phyloP scores from a whole-genome alignment of 2,113 vertebrate species.

The Lepus europaeus region DNA sequence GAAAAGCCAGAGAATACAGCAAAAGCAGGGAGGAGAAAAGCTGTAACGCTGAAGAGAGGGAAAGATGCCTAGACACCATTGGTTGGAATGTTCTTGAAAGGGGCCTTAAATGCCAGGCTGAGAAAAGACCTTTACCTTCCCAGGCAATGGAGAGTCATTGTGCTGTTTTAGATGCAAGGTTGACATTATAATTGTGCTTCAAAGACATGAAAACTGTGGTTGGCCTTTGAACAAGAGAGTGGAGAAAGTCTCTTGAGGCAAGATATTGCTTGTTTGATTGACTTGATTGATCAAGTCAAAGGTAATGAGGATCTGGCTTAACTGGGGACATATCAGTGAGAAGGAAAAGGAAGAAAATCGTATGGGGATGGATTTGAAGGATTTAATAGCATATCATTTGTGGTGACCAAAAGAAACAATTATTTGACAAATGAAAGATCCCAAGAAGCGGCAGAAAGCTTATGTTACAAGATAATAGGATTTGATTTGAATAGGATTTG shows the following conservation, averaged over 20 bases:
- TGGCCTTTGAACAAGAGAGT: not conserved
- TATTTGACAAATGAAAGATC: not conserved
- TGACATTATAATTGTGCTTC: not conserved
- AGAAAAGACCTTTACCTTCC: not conserved
- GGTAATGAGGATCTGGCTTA: not conserved
- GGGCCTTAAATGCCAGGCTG: not conserved
- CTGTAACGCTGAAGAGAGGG: not conserved
- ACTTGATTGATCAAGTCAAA: not conserved
- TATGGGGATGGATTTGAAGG: not conserved
- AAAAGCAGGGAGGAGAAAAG: not conserved
- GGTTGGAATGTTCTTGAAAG: not conserved
- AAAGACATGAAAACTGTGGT: not conserved
- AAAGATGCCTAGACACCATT: not conserved
- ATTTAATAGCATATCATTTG: not conserved
- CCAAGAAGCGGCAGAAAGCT: not conserved
- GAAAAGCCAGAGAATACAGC: not conserved
- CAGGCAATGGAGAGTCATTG: not conserved
- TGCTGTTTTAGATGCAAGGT: not conserved
- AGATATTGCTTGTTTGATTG: not conserved
- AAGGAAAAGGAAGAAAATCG: not conserved
- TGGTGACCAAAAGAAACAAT: not conserved
- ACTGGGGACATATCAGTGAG: not conserved
- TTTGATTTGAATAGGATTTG: not conserved
- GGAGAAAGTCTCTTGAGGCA: not conserved
- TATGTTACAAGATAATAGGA: not conserved